phyloP scores from a whole-genome alignment of 2,888 invertebrate species.

The Zonitis immaculata region DNA sequence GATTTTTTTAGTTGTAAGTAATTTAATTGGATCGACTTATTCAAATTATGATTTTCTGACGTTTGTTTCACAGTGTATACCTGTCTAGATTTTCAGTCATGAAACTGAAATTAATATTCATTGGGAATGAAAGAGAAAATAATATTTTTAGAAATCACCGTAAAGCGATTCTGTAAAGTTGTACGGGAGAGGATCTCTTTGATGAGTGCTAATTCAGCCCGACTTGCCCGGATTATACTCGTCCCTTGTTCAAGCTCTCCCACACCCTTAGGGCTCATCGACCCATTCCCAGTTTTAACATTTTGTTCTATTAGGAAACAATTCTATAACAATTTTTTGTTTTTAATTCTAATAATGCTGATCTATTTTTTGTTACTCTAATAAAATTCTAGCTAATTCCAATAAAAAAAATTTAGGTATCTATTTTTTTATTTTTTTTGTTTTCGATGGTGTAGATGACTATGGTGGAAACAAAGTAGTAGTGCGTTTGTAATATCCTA shows the following conservation, averaged over 20 bases:
- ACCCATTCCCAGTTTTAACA: slow-evolving; percentile 4
- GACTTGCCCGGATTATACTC: slow-evolving; percentile 26
- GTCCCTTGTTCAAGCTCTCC: slow-evolving; percentile 10
- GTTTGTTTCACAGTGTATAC: too few relatives aligned
- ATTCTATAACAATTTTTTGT: slow-evolving; percentile 15
- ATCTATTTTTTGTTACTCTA: too few relatives aligned
- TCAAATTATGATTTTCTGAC: background rate
- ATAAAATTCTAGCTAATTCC: too few relatives aligned
- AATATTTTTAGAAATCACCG: slow-evolving; percentile 29
- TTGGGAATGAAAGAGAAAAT: slow-evolving; percentile 29
- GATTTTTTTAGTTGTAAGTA: background rate
- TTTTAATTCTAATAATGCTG: too few relatives aligned
- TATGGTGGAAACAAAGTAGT: background rate
- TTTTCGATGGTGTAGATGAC: background rate
- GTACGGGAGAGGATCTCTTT: slow-evolving; percentile 29
- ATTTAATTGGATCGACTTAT: too few relatives aligned
- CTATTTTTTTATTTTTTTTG: too few relatives aligned
- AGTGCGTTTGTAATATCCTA: background rate
- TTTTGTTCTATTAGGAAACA: slow-evolving; percentile 9
- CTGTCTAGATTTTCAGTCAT: slow-evolving; percentile 6
- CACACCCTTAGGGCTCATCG: slow-evolving; percentile 1
- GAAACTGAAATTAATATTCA: slow-evolving; percentile 33
- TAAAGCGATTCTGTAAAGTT: slow-evolving; percentile 16
- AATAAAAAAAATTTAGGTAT: too few relatives aligned
- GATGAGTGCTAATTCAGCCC: slow-evolving; percentile 30